A percentile compares a stretch with the other conserved stretches of the same genome.
Evolutionary conservation across 2,113 vertebrate genomes (phyloP).

Genomic region (Periophthalmodon schlosseri): DNA sequence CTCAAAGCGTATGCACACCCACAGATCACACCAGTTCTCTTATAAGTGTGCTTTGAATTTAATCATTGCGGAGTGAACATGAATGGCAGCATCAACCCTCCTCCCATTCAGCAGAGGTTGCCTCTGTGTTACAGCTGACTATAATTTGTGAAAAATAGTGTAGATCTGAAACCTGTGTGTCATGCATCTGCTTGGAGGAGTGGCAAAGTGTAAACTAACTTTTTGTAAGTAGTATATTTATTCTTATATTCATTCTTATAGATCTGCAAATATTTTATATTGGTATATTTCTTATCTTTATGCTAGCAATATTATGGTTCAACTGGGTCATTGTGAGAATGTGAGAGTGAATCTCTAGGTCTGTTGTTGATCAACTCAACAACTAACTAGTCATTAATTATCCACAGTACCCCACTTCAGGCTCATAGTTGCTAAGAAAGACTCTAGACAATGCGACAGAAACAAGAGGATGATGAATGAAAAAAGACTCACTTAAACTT

Average conservation of each 20-base stretch:
- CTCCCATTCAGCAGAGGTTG: slow-evolving; percentile 1
- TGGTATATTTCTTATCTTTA: not conserved
- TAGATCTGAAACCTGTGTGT: no score
- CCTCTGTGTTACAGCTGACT: not conserved
- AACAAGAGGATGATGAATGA: not conserved
- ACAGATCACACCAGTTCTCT: not conserved
- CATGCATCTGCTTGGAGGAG: no score
- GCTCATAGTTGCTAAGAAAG: no score
- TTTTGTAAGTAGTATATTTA: no score
- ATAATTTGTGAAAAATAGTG: no score
- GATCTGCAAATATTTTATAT: no score
- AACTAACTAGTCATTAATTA: not conserved
- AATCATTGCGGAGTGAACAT: not conserved
- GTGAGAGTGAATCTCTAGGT: no score
- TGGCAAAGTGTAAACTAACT: no score
- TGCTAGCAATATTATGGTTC: not conserved
- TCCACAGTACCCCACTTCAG: no score
- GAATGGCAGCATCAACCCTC: not conserved
- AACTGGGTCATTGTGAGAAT: not conserved
- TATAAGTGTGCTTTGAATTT: not conserved
- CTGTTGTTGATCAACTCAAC: no score
- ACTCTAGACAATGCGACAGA: no score
- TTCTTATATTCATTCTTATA: no score
- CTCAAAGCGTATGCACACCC: not conserved
- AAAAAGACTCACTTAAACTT: slow-evolving; percentile 6